Evolutionary conservation across 1,140 invertebrate species (phyloP), one percentile per base, ranked within the genome.

Genomic region (Lordiphosa clarofinis): DNA sequence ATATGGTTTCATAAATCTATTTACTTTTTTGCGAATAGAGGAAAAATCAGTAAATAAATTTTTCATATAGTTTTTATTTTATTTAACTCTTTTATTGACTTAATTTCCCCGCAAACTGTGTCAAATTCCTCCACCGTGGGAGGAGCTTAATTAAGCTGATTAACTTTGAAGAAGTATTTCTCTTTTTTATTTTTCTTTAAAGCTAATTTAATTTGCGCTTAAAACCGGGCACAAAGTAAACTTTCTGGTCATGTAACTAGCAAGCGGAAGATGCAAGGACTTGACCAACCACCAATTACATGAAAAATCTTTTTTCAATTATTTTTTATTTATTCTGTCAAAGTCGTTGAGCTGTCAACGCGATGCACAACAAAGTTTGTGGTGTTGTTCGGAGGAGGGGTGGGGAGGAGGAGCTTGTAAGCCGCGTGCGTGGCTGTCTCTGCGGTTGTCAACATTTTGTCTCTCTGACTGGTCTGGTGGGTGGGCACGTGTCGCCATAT

Each of bases 281-380:
- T 4, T 19, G 43, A 8, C 48, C 21, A 68, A 8, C 48, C 21
- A 68, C 52, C 47, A 68, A 68, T 68, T 74, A 68, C 52, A 56
- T 47, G 33, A 73, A 73, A 46, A 68, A 70, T 70, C 50, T 55
- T 57, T 61, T 70, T 70, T 56, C 66, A 70, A 62, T 69, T 69
- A 69, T 47, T 64, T 66, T 52, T 65, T 13, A 50, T 52, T 37
- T 50, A 40, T 48, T 49, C 39, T 47, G 50, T 64, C 47, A 62
- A 46, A 57, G 58, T 52, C 44, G 49, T 50, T 39, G 59, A 72
- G 50, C 56, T 73, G 67, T 68, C 73, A 68, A 71, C 73, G 62
- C 55, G 55, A 76, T 71, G 66, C 53, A 61, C 28, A 15, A 8
- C n/a, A 4, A 6, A 10, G 35, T 31, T 4, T 40, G 42, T 53